These are phyloP conservation scores for Furcifer pardalis DNA, from an alignment of 2,797 vertebrate species.

Conservation along the genomic window DNA sequence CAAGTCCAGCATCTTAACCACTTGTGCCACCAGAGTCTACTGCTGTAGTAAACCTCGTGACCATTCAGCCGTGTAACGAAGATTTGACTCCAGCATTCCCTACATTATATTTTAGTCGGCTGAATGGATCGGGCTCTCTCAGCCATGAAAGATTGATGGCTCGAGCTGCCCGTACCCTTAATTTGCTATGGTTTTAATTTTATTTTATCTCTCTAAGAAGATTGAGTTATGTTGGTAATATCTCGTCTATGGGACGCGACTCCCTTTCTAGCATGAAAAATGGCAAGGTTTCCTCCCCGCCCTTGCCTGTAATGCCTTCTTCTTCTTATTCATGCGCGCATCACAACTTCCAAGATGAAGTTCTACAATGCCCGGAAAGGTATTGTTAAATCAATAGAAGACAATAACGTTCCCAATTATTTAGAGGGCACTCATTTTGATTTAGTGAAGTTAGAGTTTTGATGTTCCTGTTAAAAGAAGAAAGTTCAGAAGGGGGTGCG, in stretches of 20 bases:
- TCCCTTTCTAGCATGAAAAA: slow-evolving; percentile 45
- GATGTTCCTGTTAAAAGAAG: slow-evolving; percentile 49
- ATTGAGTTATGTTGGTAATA: slow-evolving; percentile 47
- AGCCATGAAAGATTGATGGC: slow-evolving; percentile 20
- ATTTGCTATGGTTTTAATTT: slow-evolving; percentile 59
- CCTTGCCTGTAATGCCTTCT: slow-evolving; percentile 68
- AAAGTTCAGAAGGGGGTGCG: no score
- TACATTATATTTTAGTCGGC: slow-evolving; percentile 1
- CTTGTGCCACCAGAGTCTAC: no score
- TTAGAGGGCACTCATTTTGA: slow-evolving; percentile 60
- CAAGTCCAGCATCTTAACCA: no score
- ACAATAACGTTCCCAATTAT: slow-evolving; percentile 49
- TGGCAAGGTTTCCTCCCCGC: slow-evolving; percentile 6
- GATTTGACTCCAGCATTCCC: not conserved
- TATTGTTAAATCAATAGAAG: slow-evolving; percentile 44
- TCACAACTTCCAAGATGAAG: slow-evolving; percentile 48
- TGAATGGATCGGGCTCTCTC: not conserved
- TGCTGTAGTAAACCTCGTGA: not conserved
- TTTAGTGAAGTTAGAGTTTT: slow-evolving; percentile 51
- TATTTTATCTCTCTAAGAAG: slow-evolving; percentile 56
- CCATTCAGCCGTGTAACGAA: not conserved
- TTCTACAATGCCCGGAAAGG: slow-evolving; percentile 37
- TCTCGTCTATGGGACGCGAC: slow-evolving; percentile 53
- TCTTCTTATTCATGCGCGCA: slow-evolving; percentile 68
- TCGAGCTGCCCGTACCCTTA: slow-evolving; percentile 26